Conservation (phyloP, 2,113 vertebrate genomes). For the Columba livia region DNA sequence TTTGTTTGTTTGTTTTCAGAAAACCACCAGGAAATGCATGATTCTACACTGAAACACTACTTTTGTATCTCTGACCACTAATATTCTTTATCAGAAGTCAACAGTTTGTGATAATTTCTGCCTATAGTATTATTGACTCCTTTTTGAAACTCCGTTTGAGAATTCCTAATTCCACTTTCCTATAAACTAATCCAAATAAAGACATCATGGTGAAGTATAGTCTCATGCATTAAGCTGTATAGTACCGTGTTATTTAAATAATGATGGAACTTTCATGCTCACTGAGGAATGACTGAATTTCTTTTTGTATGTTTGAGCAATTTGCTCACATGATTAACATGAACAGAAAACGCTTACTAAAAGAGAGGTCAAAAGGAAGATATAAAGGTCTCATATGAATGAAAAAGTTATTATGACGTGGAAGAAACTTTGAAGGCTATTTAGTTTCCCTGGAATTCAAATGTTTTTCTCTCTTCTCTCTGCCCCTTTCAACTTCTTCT, state of each 20-base stretch:
- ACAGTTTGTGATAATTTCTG: not conserved
- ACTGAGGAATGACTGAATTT: not conserved
- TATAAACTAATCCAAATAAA: not conserved
- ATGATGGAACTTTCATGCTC: not conserved
- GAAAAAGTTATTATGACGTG: not conserved
- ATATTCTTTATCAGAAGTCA: not conserved
- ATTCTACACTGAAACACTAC: not conserved
- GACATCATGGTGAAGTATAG: not conserved
- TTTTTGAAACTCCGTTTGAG: not conserved
- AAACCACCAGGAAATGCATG: not conserved
- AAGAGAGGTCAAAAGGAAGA: not conserved
- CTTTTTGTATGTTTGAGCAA: not conserved
- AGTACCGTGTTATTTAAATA: not conserved
- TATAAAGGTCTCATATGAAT: not conserved
- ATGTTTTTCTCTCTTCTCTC: not conserved
- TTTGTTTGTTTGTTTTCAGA: not conserved
- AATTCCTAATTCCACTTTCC: not conserved
- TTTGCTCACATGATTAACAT: not conserved
- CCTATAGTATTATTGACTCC: not conserved
- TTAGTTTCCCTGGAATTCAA: not conserved
- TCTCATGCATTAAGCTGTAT: not conserved
- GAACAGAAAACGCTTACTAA: not conserved
- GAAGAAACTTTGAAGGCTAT: not conserved
- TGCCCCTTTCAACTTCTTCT: not conserved
- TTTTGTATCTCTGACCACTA: not conserved